A percentile compares a stretch with the other conserved stretches of the same genome.
phyloP scores from a whole-genome alignment of 2,113 vertebrate genomes.

The Oreochromis niloticus region DNA sequence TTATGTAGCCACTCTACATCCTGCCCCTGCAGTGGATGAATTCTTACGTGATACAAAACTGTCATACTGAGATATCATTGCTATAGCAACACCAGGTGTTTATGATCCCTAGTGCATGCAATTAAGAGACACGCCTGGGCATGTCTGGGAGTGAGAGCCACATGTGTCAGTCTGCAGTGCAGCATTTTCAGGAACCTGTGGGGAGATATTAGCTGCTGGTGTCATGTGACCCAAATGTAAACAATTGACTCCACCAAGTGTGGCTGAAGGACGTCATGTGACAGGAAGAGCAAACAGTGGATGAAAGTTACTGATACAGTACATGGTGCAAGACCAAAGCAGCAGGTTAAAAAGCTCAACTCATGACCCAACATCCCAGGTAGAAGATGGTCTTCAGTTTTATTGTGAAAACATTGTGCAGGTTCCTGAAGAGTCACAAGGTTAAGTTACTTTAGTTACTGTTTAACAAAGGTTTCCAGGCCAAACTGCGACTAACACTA shows the following conservation, averaged over 20 bases:
- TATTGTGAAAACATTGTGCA: neutral
- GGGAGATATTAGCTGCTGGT: neutral
- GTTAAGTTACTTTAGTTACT: neutral
- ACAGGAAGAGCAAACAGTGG: neutral
- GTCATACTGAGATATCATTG: neutral
- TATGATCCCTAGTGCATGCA: neutral
- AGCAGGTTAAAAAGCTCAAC: neutral
- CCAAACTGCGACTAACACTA: neutral
- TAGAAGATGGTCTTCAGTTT: neutral
- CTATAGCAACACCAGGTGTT: neutral
- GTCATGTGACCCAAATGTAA: neutral
- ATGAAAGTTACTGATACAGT: neutral
- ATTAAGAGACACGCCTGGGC: neutral
- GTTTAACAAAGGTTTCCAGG: neutral
- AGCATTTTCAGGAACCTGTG: neutral
- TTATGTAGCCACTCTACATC: neutral
- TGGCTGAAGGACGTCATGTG: neutral
- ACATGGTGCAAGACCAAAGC: neutral
- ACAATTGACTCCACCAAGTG: neutral
- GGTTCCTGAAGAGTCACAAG: neutral
- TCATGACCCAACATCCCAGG: neutral
- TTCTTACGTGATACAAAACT: neutral
- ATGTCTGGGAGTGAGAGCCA: fast-evolving
- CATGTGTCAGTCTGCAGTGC: neutral
- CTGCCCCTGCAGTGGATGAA: fast-evolving